Evolutionary conservation across 2,797 vertebrate species (phyloP).

Genomic region (Poecile montanus): DNA sequence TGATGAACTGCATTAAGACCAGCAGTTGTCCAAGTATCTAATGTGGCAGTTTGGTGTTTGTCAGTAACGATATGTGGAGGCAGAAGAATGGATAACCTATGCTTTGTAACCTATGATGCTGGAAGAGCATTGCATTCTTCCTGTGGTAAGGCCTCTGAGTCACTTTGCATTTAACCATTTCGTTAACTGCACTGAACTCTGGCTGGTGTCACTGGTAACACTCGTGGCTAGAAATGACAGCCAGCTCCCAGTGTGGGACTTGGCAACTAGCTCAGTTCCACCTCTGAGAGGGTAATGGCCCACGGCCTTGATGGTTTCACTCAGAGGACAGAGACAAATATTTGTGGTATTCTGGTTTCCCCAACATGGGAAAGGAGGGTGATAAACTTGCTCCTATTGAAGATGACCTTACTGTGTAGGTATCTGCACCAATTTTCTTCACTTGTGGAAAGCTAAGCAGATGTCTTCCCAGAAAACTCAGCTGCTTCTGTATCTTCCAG

Average conservation of each 20-base stretch:
- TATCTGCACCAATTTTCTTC: background rate
- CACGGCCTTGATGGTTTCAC: background rate
- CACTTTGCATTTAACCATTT: background rate
- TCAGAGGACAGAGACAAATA: background rate
- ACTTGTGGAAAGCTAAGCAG: background rate
- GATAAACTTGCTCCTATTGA: background rate
- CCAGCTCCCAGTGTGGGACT: rapidly evolving
- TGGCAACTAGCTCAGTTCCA: background rate
- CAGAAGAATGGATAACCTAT: background rate
- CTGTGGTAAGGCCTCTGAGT: background rate
- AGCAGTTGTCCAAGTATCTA: background rate
- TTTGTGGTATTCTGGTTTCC: background rate
- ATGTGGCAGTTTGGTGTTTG: background rate
- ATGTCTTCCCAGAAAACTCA: background rate
- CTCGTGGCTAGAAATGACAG: background rate
- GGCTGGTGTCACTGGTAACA: background rate
- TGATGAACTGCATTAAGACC: background rate
- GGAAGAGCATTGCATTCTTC: background rate
- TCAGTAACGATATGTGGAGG: background rate
- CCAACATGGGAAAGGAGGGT: background rate
- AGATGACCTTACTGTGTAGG: background rate
- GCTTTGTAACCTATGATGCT: background rate
- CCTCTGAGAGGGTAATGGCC: background rate
- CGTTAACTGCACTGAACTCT: background rate
- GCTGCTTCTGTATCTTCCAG: background rate